phyloP scores from a whole-genome alignment of 92 coral and sea anemone species.

The Porites rus region DNA sequence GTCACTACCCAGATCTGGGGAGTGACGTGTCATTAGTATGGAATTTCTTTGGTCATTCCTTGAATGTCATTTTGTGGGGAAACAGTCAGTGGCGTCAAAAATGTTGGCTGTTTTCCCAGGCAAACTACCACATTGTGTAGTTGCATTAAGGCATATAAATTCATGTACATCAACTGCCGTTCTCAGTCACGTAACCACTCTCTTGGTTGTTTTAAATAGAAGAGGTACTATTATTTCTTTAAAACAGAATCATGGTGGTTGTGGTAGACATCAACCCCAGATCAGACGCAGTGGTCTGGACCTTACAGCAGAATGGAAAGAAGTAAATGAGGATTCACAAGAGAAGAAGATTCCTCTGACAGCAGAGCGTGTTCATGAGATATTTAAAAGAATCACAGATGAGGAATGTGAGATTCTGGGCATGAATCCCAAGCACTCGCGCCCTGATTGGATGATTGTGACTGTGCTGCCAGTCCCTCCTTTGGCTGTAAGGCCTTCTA shows the following conservation, averaged over 20 bases:
- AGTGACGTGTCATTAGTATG: too few species aligned
- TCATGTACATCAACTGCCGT: too few species aligned
- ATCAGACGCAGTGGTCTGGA: conserved; percentile 90
- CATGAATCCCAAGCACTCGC: conserved; percentile 84
- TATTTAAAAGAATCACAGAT: conserved; percentile 95
- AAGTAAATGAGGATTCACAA: conserved; percentile 95
- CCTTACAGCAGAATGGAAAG: conserved; percentile 99
- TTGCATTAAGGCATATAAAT: too few species aligned
- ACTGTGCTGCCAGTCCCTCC: conserved; percentile 99
- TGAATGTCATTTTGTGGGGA: too few species aligned
- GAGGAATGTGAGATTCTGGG: conserved; percentile 98
- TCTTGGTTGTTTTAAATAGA: neutral
- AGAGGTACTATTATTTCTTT: neutral
- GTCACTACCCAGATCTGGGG: too few species aligned
- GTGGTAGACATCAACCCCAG: conserved; percentile 98
- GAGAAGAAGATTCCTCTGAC: conserved; percentile 97
- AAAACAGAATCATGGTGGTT: conserved; percentile 94
- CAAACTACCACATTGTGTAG: too few species aligned
- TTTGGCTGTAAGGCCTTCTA: conserved; percentile 96
- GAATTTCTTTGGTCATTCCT: too few species aligned
- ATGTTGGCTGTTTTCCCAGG: too few species aligned
- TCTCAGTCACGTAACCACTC: too few species aligned
- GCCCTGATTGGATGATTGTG: conserved; percentile 99
- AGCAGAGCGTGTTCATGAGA: conserved; percentile 98
- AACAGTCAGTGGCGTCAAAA: too few species aligned